Conservation (phyloP, 2,113 vertebrate genomes). For the Thamnophis sirtalis region DNA sequence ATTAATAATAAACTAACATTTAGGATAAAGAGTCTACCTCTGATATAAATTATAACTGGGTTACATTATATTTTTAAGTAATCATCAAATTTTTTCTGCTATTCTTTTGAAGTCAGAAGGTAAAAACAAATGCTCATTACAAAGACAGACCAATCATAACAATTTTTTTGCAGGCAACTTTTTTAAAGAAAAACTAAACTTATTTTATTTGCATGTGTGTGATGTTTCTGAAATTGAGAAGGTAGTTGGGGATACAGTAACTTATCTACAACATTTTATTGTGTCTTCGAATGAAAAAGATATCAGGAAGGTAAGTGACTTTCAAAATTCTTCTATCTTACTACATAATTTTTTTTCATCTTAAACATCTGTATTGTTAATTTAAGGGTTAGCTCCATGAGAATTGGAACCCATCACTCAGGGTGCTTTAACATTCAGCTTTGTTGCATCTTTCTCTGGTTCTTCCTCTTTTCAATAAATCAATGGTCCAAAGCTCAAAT, state of each 20-base stretch:
- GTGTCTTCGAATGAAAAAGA: neutral
- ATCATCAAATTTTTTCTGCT: neutral
- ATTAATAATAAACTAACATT: neutral
- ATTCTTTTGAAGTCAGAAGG: conserved; percentile 17
- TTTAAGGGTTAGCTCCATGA: neutral
- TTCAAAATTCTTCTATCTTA: neutral
- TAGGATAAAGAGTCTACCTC: neutral
- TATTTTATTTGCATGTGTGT: neutral
- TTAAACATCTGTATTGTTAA: neutral
- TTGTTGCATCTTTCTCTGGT: neutral
- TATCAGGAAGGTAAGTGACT: neutral
- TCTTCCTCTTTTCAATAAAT: neutral
- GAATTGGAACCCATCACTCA: neutral
- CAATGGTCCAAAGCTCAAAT: neutral
- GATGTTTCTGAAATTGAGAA: neutral
- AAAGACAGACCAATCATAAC: neutral
- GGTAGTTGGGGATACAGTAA: neutral
- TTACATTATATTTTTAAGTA: conserved; percentile 11
- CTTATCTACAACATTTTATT: neutral
- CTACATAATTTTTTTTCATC: neutral
- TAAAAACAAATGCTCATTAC: conserved; percentile 7
- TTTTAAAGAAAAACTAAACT: neutral
- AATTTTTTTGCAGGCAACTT: neutral
- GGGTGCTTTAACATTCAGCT: neutral
- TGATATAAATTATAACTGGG: neutral